Percentiles rank a stretch among this genome's conserved stretches.
phyloP scores from a whole-genome alignment of 1,140 invertebrate species.

The Orius insidiosus region DNA sequence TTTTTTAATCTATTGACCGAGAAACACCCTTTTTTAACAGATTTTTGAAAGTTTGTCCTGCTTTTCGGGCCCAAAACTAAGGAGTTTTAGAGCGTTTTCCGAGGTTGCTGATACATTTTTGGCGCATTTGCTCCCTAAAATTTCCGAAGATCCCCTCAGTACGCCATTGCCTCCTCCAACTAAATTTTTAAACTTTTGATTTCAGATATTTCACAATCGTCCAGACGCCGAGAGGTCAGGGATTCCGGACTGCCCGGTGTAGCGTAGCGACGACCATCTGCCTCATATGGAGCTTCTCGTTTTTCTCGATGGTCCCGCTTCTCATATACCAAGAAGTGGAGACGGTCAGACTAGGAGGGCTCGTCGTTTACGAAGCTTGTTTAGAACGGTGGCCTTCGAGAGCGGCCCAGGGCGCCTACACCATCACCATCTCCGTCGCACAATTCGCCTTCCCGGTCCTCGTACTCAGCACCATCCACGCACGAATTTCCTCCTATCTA shows the following conservation, averaged over 20 bases:
- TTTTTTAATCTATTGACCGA: too few relatives aligned
- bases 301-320: slow-evolving; percentile 28
- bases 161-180: too few relatives aligned
- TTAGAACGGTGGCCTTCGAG: slow-evolving; percentile 24
- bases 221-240: slow-evolving; percentile 23
- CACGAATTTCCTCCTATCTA: slow-evolving; percentile 30
- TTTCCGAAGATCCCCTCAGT: too few relatives aligned
- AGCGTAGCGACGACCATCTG: slow-evolving; percentile 27
- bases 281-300: slow-evolving; percentile 34
- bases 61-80: too few relatives aligned
- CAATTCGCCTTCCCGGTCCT: slow-evolving; percentile 35
- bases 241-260: slow-evolving; percentile 15
- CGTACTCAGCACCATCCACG: slow-evolving; percentile 32
- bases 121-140: too few relatives aligned
- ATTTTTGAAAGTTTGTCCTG: too few relatives aligned
- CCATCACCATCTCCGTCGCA: slow-evolving; percentile 29
- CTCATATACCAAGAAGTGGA: slow-evolving; percentile 30
- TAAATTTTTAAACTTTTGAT: slow-evolving; percentile 5
- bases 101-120: too few relatives aligned
- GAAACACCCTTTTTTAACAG: too few relatives aligned
- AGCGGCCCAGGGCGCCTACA: slow-evolving; percentile 23
- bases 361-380: slow-evolving; percentile 26
- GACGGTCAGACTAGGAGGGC: slow-evolving; percentile 22
- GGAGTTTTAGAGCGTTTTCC: too few relatives aligned
- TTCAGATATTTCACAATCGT: slow-evolving; percentile 34